These are phyloP conservation scores for Potamilus streckersoni DNA, from an alignment of 1,140 invertebrate species.

Conservation along the genomic window DNA sequence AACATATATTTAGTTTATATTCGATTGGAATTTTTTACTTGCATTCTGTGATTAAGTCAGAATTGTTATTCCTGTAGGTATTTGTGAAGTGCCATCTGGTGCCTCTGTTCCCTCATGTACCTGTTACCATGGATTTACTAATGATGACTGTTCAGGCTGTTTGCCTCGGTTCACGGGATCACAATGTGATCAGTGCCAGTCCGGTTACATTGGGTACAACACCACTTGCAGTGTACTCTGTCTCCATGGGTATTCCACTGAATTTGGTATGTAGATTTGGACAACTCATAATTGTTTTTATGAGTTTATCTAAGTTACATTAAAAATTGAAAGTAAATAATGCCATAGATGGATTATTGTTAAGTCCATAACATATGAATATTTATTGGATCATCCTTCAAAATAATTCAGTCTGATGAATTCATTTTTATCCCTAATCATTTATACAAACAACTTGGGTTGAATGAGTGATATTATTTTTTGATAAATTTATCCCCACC, in stretches of 20 bases:
- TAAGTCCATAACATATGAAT: not conserved
- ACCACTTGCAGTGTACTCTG: conserved; percentile 49
- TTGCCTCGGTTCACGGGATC: conserved; percentile 39
- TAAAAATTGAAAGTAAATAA: too few relatives aligned
- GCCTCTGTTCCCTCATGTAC: conserved; percentile 41
- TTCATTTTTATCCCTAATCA: not conserved
- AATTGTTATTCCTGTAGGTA: conserved; percentile 36
- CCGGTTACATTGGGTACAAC: conserved; percentile 54
- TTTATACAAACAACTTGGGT: too few relatives aligned
- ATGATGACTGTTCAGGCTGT: conserved; percentile 44
- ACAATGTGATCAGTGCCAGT: conserved; percentile 45
- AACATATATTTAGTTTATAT: too few relatives aligned
- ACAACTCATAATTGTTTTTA: too few relatives aligned
- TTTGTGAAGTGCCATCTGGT: conserved; percentile 38
- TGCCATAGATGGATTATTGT: not conserved
- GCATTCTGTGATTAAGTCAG: not conserved
- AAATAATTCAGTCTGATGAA: not conserved
- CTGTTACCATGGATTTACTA: conserved; percentile 56
- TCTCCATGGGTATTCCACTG: conserved; percentile 48
- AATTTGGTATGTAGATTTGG: conserved; percentile 29
- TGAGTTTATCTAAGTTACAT: too few relatives aligned
- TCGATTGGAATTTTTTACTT: too few relatives aligned
- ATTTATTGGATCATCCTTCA: not conserved
- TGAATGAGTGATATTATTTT: too few relatives aligned
- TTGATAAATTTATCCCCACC: too few relatives aligned